These are phyloP conservation scores for Chamaetylas fuelleborni DNA, from an alignment of 2,113 vertebrate species.

Conservation along the genomic window DNA sequence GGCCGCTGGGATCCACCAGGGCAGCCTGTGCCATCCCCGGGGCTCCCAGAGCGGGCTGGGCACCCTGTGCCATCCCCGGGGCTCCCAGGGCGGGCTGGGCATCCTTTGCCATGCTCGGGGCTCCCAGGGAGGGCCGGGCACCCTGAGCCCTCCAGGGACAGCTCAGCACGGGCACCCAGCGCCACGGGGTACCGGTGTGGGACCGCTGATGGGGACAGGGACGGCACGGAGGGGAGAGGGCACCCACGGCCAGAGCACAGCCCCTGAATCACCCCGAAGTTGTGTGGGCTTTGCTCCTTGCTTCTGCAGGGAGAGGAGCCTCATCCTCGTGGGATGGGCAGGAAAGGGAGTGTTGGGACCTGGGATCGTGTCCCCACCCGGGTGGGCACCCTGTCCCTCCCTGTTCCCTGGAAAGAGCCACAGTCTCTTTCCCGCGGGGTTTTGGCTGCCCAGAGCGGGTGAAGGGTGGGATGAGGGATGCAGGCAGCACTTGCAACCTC, in stretches of 20 bases:
- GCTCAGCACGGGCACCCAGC: neutral
- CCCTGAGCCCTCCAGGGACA: neutral
- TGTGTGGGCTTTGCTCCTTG: neutral
- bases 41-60: rapidly evolving
- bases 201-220: rapidly evolving
- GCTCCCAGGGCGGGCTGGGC: neutral
- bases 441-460: rapidly evolving
- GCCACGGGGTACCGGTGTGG: rapidly evolving
- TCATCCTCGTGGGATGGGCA: neutral
- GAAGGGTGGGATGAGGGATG: neutral
- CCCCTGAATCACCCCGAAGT: neutral
- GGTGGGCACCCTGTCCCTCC: rapidly evolving
- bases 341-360: neutral
- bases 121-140: rapidly evolving
- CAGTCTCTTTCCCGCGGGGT: neutral
- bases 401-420: neutral
- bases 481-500: neutral
- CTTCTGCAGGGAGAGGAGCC: neutral
- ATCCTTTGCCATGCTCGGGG: neutral
- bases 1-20: neutral
- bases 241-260: neutral
- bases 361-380: rapidly evolving
- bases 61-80: neutral
- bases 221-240: neutral
- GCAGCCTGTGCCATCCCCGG: neutral